Evolutionary conservation across 2,113 vertebrate genomes (phyloP), one percentile per base, ranked within the genome.

Genomic region (Dinomys branickii): DNA sequence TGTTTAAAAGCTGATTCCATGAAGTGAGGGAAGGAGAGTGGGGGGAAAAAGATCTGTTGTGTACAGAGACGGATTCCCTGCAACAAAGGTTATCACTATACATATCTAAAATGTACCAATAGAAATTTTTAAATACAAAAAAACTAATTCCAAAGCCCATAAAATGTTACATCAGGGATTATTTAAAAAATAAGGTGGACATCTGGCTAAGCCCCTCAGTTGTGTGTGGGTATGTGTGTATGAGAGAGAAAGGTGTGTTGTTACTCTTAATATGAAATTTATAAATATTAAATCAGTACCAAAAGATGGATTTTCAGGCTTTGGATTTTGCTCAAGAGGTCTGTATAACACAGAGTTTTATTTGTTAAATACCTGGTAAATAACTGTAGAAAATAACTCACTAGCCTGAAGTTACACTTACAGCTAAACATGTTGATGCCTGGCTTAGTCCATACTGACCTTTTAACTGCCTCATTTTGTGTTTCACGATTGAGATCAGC

Each of bases 391-490:
- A 96, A 96, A 91, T 52, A 92, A 33, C 26, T 80, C n/a, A 52
- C 24, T 14, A 94, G 91, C 67, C 35, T 89, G 44, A 75, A 44
- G 38, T 54, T 77, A 87, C 14, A 52, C 38, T 85, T 85, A 61
- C 58, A 93, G 75, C 88, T 91, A 92, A 94, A 63, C 14, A 71
- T 17, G 7, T 22, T 30, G 10, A 63, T 22, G 9, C 7, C 17
- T 73, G 83, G 38, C 63, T 47, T 38, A 56, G 24, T 10, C 38
- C 26, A 91, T n/a, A 80, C 87, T 90, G 85, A 80, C 92, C 87
- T 96, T 98, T 97, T 58, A 98, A 88, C 63, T 98, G 98, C 94
- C 98, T 98, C 94, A 97, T 96, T 96, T 96, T 98, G 78, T 98
- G 94, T 54, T 98, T 98, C 98, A 97, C 97, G 56, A 83, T 94